Percentiles rank a stretch among this genome's conserved stretches.
Conservation (phyloP, 2,888 invertebrate species). For the Harpalus rufipes region DNA sequence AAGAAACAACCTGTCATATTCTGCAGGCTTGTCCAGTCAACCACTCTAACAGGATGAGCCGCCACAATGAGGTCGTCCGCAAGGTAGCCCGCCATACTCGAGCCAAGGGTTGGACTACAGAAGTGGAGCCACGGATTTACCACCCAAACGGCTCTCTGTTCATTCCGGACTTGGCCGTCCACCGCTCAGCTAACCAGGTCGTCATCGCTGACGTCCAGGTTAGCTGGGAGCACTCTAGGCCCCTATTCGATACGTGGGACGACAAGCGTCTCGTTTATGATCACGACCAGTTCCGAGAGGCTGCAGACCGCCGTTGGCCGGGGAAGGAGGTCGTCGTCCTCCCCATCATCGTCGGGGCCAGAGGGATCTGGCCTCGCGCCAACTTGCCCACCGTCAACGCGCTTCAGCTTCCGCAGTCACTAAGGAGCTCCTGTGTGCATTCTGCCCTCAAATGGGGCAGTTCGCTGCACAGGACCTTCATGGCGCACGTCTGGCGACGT, state of each 20-base stretch:
- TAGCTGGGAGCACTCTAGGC: background rate
- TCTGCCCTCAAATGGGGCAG: background rate
- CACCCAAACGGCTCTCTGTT: background rate
- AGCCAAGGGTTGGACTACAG: background rate
- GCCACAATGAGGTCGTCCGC: background rate
- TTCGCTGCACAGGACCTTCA: background rate
- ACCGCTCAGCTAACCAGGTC: background rate
- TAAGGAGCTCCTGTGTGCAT: background rate
- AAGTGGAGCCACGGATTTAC: background rate
- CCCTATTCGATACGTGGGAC: background rate
- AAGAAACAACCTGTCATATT: background rate
- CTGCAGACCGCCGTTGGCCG: slow-evolving; percentile 9
- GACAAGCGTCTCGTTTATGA: background rate
- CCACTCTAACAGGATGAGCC: background rate
- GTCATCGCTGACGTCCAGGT: background rate
- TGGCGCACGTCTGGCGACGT: background rate
- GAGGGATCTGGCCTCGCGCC: slow-evolving; percentile 32
- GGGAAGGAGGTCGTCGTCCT: background rate
- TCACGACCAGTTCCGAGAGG: background rate
- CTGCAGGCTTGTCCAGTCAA: background rate
- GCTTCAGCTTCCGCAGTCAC: background rate
- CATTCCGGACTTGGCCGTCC: background rate
- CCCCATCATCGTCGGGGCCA: slow-evolving; percentile 8
- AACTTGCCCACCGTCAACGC: background rate
- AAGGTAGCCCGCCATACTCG: background rate